Conservation (phyloP, 2,113 vertebrate genomes). For the Phylloscopus trochilus region DNA sequence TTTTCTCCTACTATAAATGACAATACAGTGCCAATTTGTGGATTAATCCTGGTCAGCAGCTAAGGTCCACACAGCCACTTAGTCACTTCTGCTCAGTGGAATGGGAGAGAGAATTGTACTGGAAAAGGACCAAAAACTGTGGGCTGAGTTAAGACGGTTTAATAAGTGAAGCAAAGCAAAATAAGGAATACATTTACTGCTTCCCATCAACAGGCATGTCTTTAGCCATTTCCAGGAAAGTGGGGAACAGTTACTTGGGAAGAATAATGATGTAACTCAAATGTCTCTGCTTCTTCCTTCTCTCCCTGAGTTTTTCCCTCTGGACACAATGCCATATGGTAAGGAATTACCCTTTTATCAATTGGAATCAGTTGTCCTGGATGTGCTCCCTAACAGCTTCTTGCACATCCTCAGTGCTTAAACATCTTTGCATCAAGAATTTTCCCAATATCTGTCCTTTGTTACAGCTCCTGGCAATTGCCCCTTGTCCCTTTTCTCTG, state of each 20-base stretch:
- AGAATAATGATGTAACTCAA: background rate
- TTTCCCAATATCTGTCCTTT: background rate
- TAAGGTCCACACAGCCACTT: background rate
- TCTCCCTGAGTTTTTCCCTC: background rate
- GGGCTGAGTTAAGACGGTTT: background rate
- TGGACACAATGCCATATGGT: background rate
- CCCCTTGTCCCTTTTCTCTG: background rate
- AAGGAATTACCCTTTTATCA: background rate
- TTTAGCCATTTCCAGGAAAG: background rate
- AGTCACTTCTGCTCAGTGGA: background rate
- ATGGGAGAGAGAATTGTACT: background rate
- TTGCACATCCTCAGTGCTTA: background rate
- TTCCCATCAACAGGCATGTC: background rate
- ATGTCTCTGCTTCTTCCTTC: background rate
- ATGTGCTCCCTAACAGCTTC: background rate
- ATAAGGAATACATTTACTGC: background rate
- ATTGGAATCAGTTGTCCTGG: background rate
- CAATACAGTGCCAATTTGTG: background rate
- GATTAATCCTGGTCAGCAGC: background rate
- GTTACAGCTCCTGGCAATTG: background rate
- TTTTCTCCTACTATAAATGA: background rate
- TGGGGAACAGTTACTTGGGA: background rate
- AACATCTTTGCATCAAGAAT: background rate
- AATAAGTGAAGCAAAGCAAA: background rate
- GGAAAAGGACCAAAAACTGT: background rate